phyloP scores from a whole-genome alignment of 1,140 invertebrate genomes.

The Drosophila eugracilis region DNA sequence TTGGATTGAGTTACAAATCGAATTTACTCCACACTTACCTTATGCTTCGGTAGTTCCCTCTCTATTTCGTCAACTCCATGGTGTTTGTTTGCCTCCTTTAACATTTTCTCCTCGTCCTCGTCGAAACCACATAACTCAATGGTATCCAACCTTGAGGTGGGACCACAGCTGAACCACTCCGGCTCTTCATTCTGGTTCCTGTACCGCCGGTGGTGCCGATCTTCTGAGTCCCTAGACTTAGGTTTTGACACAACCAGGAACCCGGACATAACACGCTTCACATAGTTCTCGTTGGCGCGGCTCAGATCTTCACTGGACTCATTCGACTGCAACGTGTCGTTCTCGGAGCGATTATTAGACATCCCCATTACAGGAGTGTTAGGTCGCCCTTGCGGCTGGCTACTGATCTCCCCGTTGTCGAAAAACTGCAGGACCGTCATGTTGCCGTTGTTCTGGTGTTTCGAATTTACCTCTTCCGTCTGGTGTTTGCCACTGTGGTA shows the following conservation, averaged over 20 bases:
- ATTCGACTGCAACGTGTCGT: slow-evolving; percentile 61
- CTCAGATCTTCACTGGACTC: slow-evolving; percentile 65
- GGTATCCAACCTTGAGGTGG: slow-evolving; percentile 77
- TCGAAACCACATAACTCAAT: slow-evolving; percentile 81
- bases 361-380: slow-evolving; percentile 66
- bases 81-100: slow-evolving; percentile 37
- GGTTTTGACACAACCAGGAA: slow-evolving; percentile 79
- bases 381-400: slow-evolving; percentile 42
- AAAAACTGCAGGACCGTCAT: slow-evolving; percentile 63
- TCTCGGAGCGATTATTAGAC: slow-evolving; percentile 60
- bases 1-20: not conserved
- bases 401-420: slow-evolving; percentile 65
- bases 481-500: slow-evolving; percentile 48
- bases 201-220: slow-evolving; percentile 67
- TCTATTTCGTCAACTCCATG: slow-evolving; percentile 13
- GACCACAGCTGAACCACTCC: slow-evolving; percentile 82
- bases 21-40: slow-evolving; percentile 25
- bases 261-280: slow-evolving; percentile 78
- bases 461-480: slow-evolving; percentile 43
- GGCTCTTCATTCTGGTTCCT: slow-evolving; percentile 77
- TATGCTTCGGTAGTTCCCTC: slow-evolving; percentile 48
- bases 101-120: slow-evolving; percentile 68
- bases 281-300: slow-evolving; percentile 77
- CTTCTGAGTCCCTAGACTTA: slow-evolving; percentile 68
- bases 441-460: slow-evolving; percentile 33